Evolutionary conservation across 2,888 invertebrate species (phyloP).

Genomic region (Actias luna): DNA sequence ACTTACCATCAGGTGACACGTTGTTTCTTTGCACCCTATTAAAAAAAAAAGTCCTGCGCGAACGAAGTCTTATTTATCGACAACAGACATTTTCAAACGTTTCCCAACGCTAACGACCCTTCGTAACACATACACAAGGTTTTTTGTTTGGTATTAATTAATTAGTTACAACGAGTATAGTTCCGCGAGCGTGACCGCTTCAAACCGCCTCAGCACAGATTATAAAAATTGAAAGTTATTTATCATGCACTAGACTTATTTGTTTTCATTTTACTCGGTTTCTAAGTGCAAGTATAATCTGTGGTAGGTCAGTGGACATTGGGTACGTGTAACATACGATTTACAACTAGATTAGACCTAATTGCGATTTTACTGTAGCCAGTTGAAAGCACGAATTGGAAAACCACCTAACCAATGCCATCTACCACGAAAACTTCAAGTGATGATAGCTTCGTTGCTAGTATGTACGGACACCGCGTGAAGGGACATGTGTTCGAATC

Average conservation of each 20-base stretch:
- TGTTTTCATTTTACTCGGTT: neutral
- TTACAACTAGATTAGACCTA: no score
- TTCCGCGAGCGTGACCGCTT: neutral
- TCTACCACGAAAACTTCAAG: no score
- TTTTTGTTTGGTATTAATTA: neutral
- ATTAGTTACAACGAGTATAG: neutral
- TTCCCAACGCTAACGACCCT: neutral
- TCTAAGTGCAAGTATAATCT: neutral
- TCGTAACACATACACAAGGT: neutral
- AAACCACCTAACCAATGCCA: no score
- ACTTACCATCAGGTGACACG: no score
- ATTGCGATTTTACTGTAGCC: no score
- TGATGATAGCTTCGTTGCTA: no score
- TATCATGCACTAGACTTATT: neutral
- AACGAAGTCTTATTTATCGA: neutral
- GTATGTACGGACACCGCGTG: no score
- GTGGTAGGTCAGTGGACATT: neutral
- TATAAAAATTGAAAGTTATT: constrained; percentile 4
- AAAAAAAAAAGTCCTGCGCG: no score
- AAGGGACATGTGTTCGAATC: no score
- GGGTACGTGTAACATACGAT: neutral
- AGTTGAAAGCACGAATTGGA: no score
- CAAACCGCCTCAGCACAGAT: neutral
- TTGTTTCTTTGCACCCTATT: no score
- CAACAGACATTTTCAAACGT: neutral